Evolutionary conservation across 2,888 invertebrate genomes (phyloP).

Genomic region (Mythimna ferrago): DNA sequence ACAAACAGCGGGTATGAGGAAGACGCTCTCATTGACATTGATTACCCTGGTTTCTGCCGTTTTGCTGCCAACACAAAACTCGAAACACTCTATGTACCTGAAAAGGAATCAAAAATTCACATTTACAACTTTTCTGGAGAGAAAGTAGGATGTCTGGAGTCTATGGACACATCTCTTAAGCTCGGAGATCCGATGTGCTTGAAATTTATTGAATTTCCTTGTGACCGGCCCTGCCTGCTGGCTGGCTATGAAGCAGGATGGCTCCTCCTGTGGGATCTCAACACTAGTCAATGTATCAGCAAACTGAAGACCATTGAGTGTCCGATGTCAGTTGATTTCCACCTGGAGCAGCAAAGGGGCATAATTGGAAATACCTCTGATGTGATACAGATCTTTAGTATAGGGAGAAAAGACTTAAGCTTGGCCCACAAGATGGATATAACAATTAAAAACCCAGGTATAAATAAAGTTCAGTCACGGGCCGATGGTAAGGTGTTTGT

Average conservation of each 20-base stretch:
- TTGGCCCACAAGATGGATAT: conserved; percentile 91
- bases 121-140: conserved; percentile 88
- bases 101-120: conserved; percentile 89
- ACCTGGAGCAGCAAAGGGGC: conserved; percentile 92
- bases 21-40: conserved; percentile 90
- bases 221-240: conserved; percentile 90
- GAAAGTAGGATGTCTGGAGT: conserved; percentile 80
- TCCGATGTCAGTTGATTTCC: conserved; percentile 94
- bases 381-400: conserved; percentile 91
- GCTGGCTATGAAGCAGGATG: conserved; percentile 94
- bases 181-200: conserved; percentile 93
- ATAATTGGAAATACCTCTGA: conserved; percentile 92
- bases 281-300: conserved; percentile 90
- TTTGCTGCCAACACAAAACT: conserved; percentile 91
- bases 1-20: conserved; percentile 91
- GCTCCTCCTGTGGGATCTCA: conserved; percentile 93
- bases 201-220: conserved; percentile 86
- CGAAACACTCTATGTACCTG: conserved; percentile 92
- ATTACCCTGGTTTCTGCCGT: conserved; percentile 94
- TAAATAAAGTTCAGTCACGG: conserved; percentile 92
- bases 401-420: conserved; percentile 89
- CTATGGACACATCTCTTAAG: conserved; percentile 80
- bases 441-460: conserved; percentile 93
- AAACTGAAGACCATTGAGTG: conserved; percentile 91
- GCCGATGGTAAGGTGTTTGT: conserved; percentile 94